Evolutionary conservation across 2,113 vertebrate genomes (phyloP), one percentile per base, ranked within the genome.

Genomic region (Bufo gargarizans): DNA sequence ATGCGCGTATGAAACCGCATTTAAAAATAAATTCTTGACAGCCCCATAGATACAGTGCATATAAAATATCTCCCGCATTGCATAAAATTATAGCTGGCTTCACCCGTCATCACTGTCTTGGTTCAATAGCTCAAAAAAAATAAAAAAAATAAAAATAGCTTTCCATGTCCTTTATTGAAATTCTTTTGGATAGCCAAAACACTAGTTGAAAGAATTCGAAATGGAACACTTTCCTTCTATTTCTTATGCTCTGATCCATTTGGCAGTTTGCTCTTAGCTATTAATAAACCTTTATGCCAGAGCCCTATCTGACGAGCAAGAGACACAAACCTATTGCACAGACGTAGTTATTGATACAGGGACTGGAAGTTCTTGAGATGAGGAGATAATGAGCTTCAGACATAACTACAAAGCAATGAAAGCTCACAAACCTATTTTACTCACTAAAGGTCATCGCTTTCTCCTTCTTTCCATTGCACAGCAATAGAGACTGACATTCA

Each of bases 251-350:
- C 77, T 87, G 65, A 49, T 82, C 56, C 67, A 77, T 86, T 89
- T 80, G 82, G 65, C 19, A 45, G 76, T 80, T 49, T 90, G 85
- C 87, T 58, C 80, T 83, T 74, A 0, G 1, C 90, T 90, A 89
- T 89, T 90, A 91, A 85, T 91, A 91, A 90, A 88, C 71, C 63
- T 86, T 45, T 84, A 76, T 82, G 47, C 90, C 85, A 76, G 80
- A 80, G 22, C 72, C 83, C 74, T 87, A 81, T 89, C 85, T 89
- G 0, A 3, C 63, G 69, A 88, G 53, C 22, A 33, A 2, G 61
- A 89, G 56, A 90, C 77, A 55, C 67, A 83, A n/a, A 90, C 43
- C 58, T 59, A 59, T 77, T 22, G 58, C 58, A 45, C 58, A 47
- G 76, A 80, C 82, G 4, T 72, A 72, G 82, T 82, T 82, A 65